Conservation (phyloP, 1,140 invertebrate genomes). For the Drosophila jambulina region DNA sequence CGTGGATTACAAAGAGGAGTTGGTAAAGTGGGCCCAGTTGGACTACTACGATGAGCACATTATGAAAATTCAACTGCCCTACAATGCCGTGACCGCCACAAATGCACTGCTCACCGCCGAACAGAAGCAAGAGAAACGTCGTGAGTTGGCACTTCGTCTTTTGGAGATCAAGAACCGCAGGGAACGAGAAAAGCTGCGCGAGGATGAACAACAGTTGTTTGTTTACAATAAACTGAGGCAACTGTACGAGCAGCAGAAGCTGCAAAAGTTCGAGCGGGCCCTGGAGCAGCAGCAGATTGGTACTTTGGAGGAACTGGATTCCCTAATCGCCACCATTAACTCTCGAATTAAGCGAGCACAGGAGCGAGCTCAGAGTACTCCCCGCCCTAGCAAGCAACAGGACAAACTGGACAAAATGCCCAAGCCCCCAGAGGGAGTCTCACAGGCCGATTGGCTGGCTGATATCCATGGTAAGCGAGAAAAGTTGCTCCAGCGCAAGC, state of each 20-base stretch:
- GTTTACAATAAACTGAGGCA: constrained; percentile 89
- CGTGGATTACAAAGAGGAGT: constrained; percentile 91
- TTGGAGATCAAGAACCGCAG: constrained; percentile 94
- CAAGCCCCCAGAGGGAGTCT: constrained; percentile 86
- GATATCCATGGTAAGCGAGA: constrained; percentile 88
- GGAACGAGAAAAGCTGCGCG: constrained; percentile 91
- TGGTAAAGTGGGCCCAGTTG: constrained; percentile 91
- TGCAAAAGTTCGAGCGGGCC: constrained; percentile 85
- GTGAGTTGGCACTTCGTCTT: constrained; percentile 92
- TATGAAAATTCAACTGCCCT: constrained; percentile 94
- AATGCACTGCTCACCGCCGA: constrained; percentile 89
- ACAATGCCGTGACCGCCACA: constrained; percentile 77
- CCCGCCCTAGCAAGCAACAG: constrained; percentile 63
- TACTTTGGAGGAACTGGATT: constrained; percentile 87
- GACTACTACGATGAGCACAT: constrained; percentile 95
- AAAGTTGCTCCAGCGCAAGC: constrained; percentile 89
- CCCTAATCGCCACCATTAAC: constrained; percentile 91
- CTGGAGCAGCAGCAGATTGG: constrained; percentile 87
- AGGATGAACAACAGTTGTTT: constrained; percentile 94
- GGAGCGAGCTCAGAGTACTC: constrained; percentile 42
- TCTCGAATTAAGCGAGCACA: constrained; percentile 90
- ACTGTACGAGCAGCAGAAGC: constrained; percentile 69
- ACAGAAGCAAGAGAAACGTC: constrained; percentile 94
- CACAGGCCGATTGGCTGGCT: constrained; percentile 87
- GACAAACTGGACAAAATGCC: constrained; percentile 85